Conservation (phyloP, 2,797 vertebrate genomes). For the Poliocrania exsul region DNA sequence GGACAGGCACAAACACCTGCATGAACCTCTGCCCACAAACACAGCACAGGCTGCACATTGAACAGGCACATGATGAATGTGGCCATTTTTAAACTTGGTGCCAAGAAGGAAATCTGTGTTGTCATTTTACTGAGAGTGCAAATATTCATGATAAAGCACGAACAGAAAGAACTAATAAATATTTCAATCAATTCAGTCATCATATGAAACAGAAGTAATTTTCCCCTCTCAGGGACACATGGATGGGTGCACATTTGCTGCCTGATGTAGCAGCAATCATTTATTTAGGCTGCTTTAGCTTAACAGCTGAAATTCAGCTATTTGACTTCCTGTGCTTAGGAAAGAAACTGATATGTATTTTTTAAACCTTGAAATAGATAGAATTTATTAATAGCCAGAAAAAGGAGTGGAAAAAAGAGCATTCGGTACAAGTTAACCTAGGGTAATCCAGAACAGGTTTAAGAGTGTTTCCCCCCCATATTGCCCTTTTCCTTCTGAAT, state of each 20-base stretch:
- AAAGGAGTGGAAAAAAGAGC: background rate
- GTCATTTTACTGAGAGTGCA: background rate
- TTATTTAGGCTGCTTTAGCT: slow-evolving; percentile 66
- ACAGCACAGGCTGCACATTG: background rate
- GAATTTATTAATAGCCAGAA: slow-evolving; percentile 11
- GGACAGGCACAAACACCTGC: background rate
- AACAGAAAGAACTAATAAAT: slow-evolving; percentile 48
- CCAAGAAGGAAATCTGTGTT: background rate
- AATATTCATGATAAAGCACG: slow-evolving; percentile 38
- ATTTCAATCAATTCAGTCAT: slow-evolving; percentile 68
- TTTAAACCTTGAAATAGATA: slow-evolving; percentile 57
- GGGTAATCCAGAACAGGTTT: slow-evolving; percentile 7
- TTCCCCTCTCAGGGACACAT: slow-evolving; percentile 18
- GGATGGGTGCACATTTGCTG: slow-evolving; percentile 58
- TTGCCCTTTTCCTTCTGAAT: background rate
- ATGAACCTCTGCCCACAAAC: background rate
- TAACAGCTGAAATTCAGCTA: slow-evolving; percentile 61
- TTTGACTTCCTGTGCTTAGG: slow-evolving; percentile 45
- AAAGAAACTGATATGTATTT: slow-evolving; percentile 54
- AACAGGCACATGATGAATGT: fast-evolving
- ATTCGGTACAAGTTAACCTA: slow-evolving; percentile 9
- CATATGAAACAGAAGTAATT: slow-evolving; percentile 47
- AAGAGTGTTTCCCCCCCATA: background rate
- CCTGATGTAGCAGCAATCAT: slow-evolving; percentile 55
- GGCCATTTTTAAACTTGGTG: background rate